Percentiles rank a stretch among this genome's conserved stretches.
These are phyloP conservation scores for Drosophila tsacasi DNA, from an alignment of 1,140 invertebrate species.

Conservation along the genomic window DNA sequence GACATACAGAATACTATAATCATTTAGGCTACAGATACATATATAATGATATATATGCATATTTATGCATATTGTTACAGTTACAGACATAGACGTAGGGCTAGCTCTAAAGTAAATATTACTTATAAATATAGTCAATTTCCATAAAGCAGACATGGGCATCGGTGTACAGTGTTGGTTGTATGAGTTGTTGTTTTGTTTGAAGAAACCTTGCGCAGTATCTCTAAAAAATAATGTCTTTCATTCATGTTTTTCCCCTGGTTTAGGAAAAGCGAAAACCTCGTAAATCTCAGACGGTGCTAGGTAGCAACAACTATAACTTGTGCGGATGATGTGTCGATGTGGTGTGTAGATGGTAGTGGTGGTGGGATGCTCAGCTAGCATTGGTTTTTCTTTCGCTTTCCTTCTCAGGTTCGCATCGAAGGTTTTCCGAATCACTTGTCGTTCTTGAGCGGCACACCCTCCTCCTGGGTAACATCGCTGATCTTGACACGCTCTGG, in stretches of 20 bases:
- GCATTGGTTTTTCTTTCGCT: slow-evolving; percentile 2
- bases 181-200: slow-evolving; percentile 39
- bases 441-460: slow-evolving; percentile 75
- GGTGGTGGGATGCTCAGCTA: slow-evolving; percentile 12
- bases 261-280: slow-evolving; percentile 22
- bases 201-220: slow-evolving; percentile 59
- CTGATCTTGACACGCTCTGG: slow-evolving; percentile 74
- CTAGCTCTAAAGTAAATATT: slow-evolving; percentile 72
- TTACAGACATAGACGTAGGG: slow-evolving; percentile 36
- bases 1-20: slow-evolving; percentile 64
- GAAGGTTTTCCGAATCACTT: slow-evolving; percentile 42
- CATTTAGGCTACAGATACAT: slow-evolving; percentile 62
- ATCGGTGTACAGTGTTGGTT: slow-evolving; percentile 36
- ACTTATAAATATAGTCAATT: slow-evolving; percentile 73
- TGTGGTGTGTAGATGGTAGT: not conserved
- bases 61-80: slow-evolving; percentile 29
- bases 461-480: slow-evolving; percentile 74
- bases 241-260: slow-evolving; percentile 43
- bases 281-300: slow-evolving; percentile 68
- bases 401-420: not conserved
- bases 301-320: slow-evolving; percentile 70
- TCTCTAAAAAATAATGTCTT: slow-evolving; percentile 74
- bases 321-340: slow-evolving; percentile 68
- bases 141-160: slow-evolving; percentile 54
- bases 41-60: not conserved